Evolutionary conservation across 2,888 invertebrate genomes (phyloP), one percentile per base, ranked within the genome.

Genomic region (Leptarthrus brevirostris): DNA sequence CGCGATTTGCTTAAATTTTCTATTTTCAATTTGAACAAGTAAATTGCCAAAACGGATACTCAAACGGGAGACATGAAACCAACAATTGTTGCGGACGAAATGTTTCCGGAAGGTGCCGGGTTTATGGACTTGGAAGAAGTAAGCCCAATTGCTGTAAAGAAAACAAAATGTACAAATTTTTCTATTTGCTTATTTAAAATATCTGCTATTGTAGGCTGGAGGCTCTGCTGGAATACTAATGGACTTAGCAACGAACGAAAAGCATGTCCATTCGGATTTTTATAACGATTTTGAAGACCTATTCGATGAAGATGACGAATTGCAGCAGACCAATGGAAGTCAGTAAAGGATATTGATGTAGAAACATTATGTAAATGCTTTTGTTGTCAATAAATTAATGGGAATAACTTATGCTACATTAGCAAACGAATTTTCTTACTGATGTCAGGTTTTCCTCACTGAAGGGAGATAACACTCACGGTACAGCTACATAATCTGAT

Each of bases 261-360:
- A 96, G 83, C 94, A 95, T 77, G 96, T 97, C 0, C 97, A 97
- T 87, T 91, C 93, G 1, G 97, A 97, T 83, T 97, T 97, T 81
- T 96, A 92, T 80, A 96, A 96, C 86, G 95, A 95, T 88, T 96
- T 96, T 83, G 95, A 93, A 80, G 96, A 96, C 85, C 85, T 96
- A 6, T 96, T 92, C 83, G 95, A 96, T 84, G 96, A 96, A 82
- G 94, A 95, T 77, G 94, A 95, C 83, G 85, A 93, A 30, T 14
- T 40, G 6, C 54, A 30, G 34, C 72, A 49, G 18, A 18, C 10
- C 16, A 69, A 36, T 69, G 18, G 18, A 6, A 52, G 5, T n/a
- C 52, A 52, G 40, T 69, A 52, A 8, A 69, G 36, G 36, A 36
- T 8, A 36, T 20, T 16, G 14, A 8, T 14, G 18, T 3, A 22